Evolutionary conservation across 2,797 vertebrate genomes (phyloP).

Genomic region (Chloroceryle amazona): DNA sequence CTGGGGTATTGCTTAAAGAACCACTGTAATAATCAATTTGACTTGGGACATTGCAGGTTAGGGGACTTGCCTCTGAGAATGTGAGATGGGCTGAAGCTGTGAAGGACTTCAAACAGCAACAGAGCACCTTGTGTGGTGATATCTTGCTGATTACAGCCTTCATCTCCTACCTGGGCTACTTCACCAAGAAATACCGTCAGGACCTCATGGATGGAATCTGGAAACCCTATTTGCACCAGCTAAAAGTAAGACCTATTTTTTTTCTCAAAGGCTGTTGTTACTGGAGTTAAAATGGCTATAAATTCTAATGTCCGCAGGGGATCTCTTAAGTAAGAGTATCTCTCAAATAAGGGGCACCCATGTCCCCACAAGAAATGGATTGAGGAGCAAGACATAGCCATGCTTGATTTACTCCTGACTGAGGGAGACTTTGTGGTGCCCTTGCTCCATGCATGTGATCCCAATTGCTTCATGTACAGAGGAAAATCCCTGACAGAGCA

Average conservation of each 20-base stretch:
- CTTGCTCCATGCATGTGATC: neutral
- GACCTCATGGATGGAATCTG: conserved; percentile 90
- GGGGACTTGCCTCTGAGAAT: conserved; percentile 92
- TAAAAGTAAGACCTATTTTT: conserved; percentile 81
- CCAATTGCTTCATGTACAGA: fast-evolving
- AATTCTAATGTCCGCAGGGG: neutral
- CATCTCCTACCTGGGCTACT: conserved; percentile 95
- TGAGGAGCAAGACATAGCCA: fast-evolving
- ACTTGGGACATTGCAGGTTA: conserved; percentile 83
- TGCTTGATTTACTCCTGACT: neutral
- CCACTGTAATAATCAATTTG: neutral
- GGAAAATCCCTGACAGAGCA: neutral
- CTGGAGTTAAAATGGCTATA: neutral
- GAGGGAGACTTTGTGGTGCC: neutral
- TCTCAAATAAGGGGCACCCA: neutral
- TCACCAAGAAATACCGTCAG: conserved; percentile 90
- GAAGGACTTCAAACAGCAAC: conserved; percentile 86
- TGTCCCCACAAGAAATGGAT: fast-evolving
- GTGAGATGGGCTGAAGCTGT: conserved; percentile 93
- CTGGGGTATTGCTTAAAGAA: neutral
- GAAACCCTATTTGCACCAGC: conserved; percentile 90
- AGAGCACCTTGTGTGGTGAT: conserved; percentile 92
- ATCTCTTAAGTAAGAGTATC: neutral
- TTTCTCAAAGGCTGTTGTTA: neutral
- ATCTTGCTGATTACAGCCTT: conserved; percentile 92